A percentile compares a stretch with the other conserved stretches of the same genome.
Conservation (phyloP, 2,888 invertebrate species). For the Aquatica leii region DNA sequence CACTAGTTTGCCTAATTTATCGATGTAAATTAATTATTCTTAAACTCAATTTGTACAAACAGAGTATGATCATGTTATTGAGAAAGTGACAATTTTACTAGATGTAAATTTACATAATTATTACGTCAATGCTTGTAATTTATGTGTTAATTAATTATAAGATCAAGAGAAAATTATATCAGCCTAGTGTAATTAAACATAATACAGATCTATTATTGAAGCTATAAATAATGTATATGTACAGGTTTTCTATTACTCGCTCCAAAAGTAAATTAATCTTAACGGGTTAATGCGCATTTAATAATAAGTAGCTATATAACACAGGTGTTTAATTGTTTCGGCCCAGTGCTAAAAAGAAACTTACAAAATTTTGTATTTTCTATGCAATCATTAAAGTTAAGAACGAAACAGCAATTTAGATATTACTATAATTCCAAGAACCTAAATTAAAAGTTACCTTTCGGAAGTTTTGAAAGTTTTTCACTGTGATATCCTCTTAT, state of each 20-base stretch:
- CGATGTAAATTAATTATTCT: constrained; percentile 17
- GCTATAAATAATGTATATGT: constrained; percentile 1
- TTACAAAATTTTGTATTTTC: too few species aligned
- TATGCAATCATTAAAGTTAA: background rate
- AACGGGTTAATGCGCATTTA: constrained; percentile 6
- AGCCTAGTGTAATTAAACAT: background rate
- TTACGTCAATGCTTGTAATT: background rate
- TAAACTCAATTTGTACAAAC: constrained; percentile 6
- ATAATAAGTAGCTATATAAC: constrained; percentile 19
- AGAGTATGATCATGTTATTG: constrained; percentile 6
- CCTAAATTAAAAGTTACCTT: constrained; percentile 14
- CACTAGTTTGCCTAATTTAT: constrained; percentile 11
- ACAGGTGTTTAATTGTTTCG: constrained; percentile 13
- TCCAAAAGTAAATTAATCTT: constrained; percentile 2
- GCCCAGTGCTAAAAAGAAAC: too few species aligned
- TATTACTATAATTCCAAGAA: constrained; percentile 12
- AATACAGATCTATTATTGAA: background rate
- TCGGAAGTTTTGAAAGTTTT: constrained; percentile 10
- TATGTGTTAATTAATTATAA: background rate
- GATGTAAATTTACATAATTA: constrained; percentile 2
- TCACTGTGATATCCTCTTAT: constrained; percentile 8
- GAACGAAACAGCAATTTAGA: constrained; percentile 1
- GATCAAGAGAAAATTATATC: constrained; percentile 4
- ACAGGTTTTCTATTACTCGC: background rate
- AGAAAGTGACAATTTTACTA: constrained; percentile 15